phyloP scores from a whole-genome alignment of 2,797 vertebrate genomes.

The Pempheris klunzingeri region DNA sequence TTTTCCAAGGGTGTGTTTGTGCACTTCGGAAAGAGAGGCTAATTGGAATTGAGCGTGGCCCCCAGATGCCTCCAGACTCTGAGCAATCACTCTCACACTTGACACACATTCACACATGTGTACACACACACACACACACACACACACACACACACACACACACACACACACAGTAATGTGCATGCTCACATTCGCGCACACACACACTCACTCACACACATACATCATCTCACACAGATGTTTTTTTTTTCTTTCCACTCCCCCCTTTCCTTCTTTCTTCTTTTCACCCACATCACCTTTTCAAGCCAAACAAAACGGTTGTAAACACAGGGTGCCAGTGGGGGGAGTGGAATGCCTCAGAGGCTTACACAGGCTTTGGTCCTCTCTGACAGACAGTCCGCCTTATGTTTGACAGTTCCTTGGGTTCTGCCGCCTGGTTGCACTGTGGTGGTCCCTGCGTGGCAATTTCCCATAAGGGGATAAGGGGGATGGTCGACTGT shows the following conservation, averaged over 20 bases:
- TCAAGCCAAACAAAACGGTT: slow-evolving; percentile 84
- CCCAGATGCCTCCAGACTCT: slow-evolving; percentile 76
- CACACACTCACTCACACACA: slow-evolving; percentile 42
- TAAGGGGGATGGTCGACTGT: slow-evolving; percentile 61
- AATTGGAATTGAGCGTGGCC: slow-evolving; percentile 78
- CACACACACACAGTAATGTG: slow-evolving; percentile 7
- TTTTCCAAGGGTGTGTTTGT: slow-evolving; percentile 62
- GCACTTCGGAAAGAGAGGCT: slow-evolving; percentile 65
- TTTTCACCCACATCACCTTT: slow-evolving; percentile 83
- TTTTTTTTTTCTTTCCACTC: slow-evolving; percentile 64
- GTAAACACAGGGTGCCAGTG: slow-evolving; percentile 84
- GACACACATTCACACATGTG: slow-evolving; percentile 49
- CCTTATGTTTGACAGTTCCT: slow-evolving; percentile 84
- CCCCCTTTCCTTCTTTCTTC: slow-evolving; percentile 55
- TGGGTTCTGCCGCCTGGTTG: slow-evolving; percentile 68
- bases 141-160: slow-evolving; percentile 1
- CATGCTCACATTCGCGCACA: slow-evolving; percentile 19
- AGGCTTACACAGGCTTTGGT: slow-evolving; percentile 80
- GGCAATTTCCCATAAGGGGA: slow-evolving; percentile 64
- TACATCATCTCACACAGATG: slow-evolving; percentile 73
- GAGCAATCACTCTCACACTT: slow-evolving; percentile 64
- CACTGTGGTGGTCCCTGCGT: slow-evolving; percentile 78
- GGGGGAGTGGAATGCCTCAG: slow-evolving; percentile 82
- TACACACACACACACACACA: background rate
- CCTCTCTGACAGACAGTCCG: slow-evolving; percentile 78